Evolutionary conservation across 2,888 invertebrate species (phyloP).

Genomic region (Eugnorisma glareosa): DNA sequence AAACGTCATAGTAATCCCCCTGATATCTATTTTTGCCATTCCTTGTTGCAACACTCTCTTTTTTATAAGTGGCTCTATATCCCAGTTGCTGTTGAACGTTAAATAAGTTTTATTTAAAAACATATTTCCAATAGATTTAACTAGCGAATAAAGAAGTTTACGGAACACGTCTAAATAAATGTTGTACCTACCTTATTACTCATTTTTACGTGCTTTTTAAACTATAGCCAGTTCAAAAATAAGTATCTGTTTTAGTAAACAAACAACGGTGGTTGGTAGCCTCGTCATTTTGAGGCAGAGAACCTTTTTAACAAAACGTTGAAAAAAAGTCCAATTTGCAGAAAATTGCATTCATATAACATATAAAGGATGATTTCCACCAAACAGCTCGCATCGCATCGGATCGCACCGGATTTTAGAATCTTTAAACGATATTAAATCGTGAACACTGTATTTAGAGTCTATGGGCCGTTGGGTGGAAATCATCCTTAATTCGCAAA

Average conservation of each 20-base stretch:
- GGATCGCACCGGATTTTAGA: no score
- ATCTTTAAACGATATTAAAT: no score
- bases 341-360: not conserved
- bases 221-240: not conserved
- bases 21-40: not conserved
- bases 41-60: constrained; percentile 16
- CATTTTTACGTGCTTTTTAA: not conserved
- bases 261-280: not conserved
- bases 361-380: no score
- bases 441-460: no score
- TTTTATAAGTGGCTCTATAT: not conserved
- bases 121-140: constrained; percentile 55
- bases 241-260: constrained; percentile 3
- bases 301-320: not conserved
- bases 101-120: constrained; percentile 27
- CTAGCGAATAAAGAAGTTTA: constrained; percentile 43
- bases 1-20: no score
- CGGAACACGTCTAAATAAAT: constrained; percentile 32
- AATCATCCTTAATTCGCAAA: no score
- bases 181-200: constrained; percentile 1
- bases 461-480: no score
- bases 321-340: not conserved
- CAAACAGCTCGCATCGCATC: no score
- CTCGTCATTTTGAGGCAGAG: not conserved
- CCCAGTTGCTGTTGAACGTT: constrained; percentile 23